phyloP scores from a whole-genome alignment of 1,140 invertebrate species.

The Philopotamus ludificatus region DNA sequence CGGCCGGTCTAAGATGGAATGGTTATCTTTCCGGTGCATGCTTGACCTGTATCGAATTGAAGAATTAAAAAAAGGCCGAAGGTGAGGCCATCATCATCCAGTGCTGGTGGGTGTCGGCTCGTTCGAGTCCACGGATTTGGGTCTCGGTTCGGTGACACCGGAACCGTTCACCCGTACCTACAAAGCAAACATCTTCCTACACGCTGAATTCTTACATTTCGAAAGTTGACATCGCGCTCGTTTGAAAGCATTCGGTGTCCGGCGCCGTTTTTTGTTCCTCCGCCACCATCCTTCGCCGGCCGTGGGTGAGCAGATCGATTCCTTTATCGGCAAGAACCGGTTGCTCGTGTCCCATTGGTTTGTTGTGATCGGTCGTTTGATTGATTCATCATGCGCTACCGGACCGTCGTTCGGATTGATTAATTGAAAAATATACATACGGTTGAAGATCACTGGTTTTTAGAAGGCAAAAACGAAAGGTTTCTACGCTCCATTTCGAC shows the following conservation, averaged over 20 bases:
- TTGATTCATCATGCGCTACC: background rate
- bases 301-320: background rate
- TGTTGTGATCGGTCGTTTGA: background rate
- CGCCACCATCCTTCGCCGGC: background rate
- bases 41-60: too few relatives aligned
- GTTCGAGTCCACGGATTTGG: background rate
- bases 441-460: too few relatives aligned
- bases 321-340: background rate
- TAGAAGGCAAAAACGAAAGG: too few relatives aligned
- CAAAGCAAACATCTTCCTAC: slow-evolving; percentile 27
- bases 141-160: slow-evolving; percentile 8
- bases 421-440: background rate
- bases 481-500: too few relatives aligned
- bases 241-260: slow-evolving; percentile 1
- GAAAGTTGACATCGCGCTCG: slow-evolving; percentile 22
- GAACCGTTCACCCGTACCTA: background rate
- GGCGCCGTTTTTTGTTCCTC: background rate
- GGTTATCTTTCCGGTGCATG: too few relatives aligned
- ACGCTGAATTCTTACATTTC: slow-evolving; percentile 9
- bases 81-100: background rate
- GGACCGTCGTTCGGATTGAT: background rate
- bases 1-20: too few relatives aligned
- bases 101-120: slow-evolving; percentile 4
- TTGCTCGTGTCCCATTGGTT: background rate
- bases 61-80: slow-evolving; percentile 5